Percentiles rank a stretch among this genome's conserved stretches.
phyloP scores from a whole-genome alignment of 2,113 vertebrate species.

The Orientallactaga bullata region DNA sequence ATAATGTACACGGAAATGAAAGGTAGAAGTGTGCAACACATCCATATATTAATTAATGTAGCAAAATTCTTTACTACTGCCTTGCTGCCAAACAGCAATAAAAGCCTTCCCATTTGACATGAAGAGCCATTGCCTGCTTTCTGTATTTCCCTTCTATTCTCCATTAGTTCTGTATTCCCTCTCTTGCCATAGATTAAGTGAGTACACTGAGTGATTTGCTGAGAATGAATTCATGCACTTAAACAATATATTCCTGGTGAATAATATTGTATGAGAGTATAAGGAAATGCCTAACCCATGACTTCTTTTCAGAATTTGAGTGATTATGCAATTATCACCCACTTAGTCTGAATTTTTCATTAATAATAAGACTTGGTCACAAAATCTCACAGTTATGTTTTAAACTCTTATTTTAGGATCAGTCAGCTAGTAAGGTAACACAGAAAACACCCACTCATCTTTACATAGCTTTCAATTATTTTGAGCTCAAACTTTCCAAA shows the following conservation, averaged over 20 bases:
- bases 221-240: conserved; percentile 50
- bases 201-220: neutral
- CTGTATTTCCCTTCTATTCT: neutral
- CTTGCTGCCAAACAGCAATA: neutral
- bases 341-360: conserved; percentile 41
- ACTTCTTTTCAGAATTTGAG: conserved; percentile 26
- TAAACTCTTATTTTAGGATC: conserved; percentile 24
- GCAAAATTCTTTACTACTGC: neutral
- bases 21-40: neutral
- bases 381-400: conserved; percentile 6
- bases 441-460: neutral
- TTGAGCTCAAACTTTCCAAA: conserved; percentile 19
- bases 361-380: conserved; percentile 24
- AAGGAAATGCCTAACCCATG: conserved; percentile 14
- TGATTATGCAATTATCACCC: conserved; percentile 25
- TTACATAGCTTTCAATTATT: conserved; percentile 1
- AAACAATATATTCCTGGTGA: neutral
- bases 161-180: neutral
- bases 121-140: neutral
- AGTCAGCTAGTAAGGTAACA: neutral
- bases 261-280: neutral
- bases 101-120: conserved; percentile 9
- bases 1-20: conserved; percentile 16
- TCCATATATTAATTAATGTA: neutral
- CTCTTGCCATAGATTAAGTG: neutral